Percentiles rank a stretch among this genome's conserved stretches.
Evolutionary conservation across 2,797 vertebrate species (phyloP).

Genomic region (Anguilla anguilla): DNA sequence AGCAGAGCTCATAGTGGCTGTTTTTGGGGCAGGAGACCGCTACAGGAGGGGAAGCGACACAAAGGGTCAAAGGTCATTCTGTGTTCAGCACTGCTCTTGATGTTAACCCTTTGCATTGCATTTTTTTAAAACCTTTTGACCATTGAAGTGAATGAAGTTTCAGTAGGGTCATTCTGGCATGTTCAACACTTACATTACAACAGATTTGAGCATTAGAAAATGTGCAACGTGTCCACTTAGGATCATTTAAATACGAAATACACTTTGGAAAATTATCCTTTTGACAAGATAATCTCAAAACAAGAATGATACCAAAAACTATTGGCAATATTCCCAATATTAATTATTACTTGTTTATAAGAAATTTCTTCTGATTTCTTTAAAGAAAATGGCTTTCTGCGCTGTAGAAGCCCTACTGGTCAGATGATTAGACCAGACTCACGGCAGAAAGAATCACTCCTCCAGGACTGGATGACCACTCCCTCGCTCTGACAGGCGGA

Average conservation of each 20-base stretch:
- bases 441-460: slow-evolving; percentile 75
- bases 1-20: slow-evolving; percentile 74
- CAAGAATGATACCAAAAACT: too few species aligned
- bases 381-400: neutral
- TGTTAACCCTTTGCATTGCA: too few species aligned
- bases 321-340: too few species aligned
- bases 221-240: too few species aligned
- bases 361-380: neutral
- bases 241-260: too few species aligned
- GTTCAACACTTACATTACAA: too few species aligned
- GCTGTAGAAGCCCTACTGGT: neutral
- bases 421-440: slow-evolving; percentile 53
- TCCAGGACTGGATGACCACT: slow-evolving; percentile 67
- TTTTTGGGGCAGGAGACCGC: slow-evolving; percentile 67
- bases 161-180: too few species aligned
- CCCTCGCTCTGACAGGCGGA: slow-evolving; percentile 72
- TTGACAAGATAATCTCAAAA: too few species aligned
- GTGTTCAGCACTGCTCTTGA: neutral
- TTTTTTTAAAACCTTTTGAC: too few species aligned
- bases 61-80: neutral
- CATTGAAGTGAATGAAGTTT: neutral
- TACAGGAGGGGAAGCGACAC: neutral
- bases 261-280: too few species aligned
- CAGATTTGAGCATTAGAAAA: too few species aligned
- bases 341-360: too few species aligned